These are phyloP conservation scores for Chrysodeixis includens DNA, from an alignment of 2,888 invertebrate genomes.

Conservation along the genomic window DNA sequence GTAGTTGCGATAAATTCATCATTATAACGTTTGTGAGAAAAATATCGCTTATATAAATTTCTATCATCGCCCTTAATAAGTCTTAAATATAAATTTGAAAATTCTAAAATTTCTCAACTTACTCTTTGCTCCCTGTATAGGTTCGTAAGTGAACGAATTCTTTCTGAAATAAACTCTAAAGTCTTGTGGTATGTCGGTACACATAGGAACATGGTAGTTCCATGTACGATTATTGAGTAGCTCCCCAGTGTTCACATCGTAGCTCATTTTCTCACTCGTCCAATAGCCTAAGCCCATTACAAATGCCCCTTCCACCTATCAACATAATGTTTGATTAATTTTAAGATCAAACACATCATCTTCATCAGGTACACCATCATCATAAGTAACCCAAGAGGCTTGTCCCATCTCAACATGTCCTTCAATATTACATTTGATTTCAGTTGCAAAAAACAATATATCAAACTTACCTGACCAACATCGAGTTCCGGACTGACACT, in stretches of 20 bases:
- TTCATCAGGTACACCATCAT: too few relatives aligned
- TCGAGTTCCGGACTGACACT: constrained; percentile 91
- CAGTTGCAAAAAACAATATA: too few relatives aligned
- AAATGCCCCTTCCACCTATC: constrained; percentile 74
- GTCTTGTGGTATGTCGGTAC: constrained; percentile 91
- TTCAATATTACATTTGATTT: too few relatives aligned
- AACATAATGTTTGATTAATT: not conserved
- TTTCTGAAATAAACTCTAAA: constrained; percentile 88
- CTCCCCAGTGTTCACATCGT: constrained; percentile 26
- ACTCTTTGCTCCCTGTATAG: constrained; percentile 35
- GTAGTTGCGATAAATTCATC: too few relatives aligned
- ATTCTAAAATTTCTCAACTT: too few relatives aligned
- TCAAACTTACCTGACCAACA: constrained; percentile 91
- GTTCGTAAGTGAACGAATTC: constrained; percentile 44
- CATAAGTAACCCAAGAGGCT: too few relatives aligned
- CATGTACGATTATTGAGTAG: constrained; percentile 30
- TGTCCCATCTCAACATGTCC: too few relatives aligned
- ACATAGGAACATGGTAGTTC: constrained; percentile 80
- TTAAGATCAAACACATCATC: not conserved
- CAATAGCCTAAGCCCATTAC: constrained; percentile 91
- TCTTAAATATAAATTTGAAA: too few relatives aligned
- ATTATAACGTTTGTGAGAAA: too few relatives aligned
- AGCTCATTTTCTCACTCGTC: constrained; percentile 74
- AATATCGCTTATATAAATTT: too few relatives aligned
- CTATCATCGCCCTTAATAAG: too few relatives aligned